Evolutionary conservation across 2,888 invertebrate genomes (phyloP).

Genomic region (Myopa tessellatipennis): DNA sequence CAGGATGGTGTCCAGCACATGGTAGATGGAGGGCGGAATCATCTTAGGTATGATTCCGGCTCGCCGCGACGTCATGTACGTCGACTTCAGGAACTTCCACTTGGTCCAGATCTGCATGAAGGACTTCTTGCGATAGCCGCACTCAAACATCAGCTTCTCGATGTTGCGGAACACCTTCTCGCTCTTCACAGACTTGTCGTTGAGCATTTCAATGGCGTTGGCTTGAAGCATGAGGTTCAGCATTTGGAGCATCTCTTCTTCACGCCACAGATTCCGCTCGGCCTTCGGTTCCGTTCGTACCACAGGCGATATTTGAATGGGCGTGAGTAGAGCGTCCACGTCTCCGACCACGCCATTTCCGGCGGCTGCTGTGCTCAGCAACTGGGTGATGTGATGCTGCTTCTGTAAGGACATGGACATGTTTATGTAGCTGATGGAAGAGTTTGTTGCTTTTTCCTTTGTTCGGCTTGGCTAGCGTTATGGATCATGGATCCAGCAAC

Average conservation of each 20-base stretch:
- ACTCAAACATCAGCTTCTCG: conserved; percentile 61
- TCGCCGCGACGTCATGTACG: conserved; percentile 65
- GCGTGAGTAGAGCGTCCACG: conserved; percentile 57
- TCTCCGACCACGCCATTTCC: conserved; percentile 56
- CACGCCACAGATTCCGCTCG: conserved; percentile 66
- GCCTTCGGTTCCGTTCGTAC: conserved; percentile 45
- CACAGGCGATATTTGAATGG: conserved; percentile 49
- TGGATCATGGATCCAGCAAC: too few relatives aligned
- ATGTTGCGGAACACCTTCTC: conserved; percentile 64
- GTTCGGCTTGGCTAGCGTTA: too few relatives aligned
- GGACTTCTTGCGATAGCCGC: conserved; percentile 64
- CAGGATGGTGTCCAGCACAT: conserved; percentile 59
- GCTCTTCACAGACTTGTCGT: conserved; percentile 64
- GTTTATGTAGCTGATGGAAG: too few relatives aligned
- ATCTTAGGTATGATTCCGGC: conserved; percentile 63
- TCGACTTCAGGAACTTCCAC: conserved; percentile 67
- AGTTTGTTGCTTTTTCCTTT: too few relatives aligned
- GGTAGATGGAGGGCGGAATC: conserved; percentile 60
- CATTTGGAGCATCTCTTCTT: conserved; percentile 64
- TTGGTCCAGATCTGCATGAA: conserved; percentile 67
- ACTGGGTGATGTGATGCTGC: conserved; percentile 51
- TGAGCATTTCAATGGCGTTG: conserved; percentile 61
- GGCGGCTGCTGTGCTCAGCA: conserved; percentile 54
- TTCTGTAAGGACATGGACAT: conserved; percentile 36
- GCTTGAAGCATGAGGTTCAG: conserved; percentile 62